Evolutionary conservation across 2,888 invertebrate species (phyloP).

Genomic region (Eupithecia exiguata): DNA sequence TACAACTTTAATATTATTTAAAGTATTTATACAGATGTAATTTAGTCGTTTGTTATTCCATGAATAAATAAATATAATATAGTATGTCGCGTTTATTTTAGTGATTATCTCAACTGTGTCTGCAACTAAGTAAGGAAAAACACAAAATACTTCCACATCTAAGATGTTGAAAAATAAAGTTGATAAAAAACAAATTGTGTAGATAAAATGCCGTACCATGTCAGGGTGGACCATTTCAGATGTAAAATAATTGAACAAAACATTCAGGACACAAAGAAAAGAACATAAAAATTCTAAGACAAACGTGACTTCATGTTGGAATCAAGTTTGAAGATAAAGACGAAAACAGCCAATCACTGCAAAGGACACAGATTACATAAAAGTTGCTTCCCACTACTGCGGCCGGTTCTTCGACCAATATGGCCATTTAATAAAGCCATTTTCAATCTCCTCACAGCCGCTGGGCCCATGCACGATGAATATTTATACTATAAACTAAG

Average conservation of each 20-base stretch:
- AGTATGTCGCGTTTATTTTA: not conserved
- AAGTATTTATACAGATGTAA: too few species aligned
- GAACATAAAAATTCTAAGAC: not conserved
- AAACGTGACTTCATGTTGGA: slow-evolving; percentile 15
- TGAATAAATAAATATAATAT: too few species aligned
- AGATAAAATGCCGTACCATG: not conserved
- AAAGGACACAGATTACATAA: slow-evolving; percentile 30
- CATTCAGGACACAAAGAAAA: slow-evolving; percentile 5
- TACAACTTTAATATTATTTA: too few species aligned
- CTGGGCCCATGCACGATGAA: slow-evolving; percentile 66
- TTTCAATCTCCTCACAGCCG: slow-evolving; percentile 66
- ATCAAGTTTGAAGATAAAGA: slow-evolving; percentile 19
- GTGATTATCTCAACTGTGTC: not conserved
- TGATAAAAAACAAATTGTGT: not conserved
- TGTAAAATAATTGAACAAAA: not conserved
- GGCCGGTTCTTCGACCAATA: slow-evolving; percentile 31
- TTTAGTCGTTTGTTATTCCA: too few species aligned
- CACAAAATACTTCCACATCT: not conserved
- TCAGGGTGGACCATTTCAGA: not conserved
- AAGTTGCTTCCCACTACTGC: slow-evolving; percentile 10
- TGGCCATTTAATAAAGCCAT: slow-evolving; percentile 64
- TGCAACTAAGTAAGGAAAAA: not conserved
- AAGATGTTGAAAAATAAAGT: not conserved
- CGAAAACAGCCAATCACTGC: slow-evolving; percentile 29
- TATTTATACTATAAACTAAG: slow-evolving; percentile 72